phyloP scores from a whole-genome alignment of 2,888 invertebrate genomes.

The Tuberolachnus salignus region DNA sequence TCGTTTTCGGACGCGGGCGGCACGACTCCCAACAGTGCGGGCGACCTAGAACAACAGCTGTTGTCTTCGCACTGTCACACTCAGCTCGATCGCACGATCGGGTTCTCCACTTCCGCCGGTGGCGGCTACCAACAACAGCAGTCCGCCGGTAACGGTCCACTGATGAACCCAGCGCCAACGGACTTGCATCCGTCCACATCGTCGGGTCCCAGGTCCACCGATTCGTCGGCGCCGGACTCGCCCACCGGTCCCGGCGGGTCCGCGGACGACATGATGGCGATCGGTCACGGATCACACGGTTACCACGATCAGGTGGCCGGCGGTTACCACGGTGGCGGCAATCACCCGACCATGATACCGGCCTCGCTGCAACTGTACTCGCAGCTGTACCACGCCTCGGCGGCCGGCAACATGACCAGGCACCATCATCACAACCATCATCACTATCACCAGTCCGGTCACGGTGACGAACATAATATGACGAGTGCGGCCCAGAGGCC shows the following conservation, averaged over 20 bases:
- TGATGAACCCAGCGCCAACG: slow-evolving; percentile 1
- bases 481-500: slow-evolving; percentile 50
- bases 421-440: slow-evolving; percentile 48
- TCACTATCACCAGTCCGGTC: slow-evolving; percentile 35
- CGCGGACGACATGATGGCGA: slow-evolving; percentile 48
- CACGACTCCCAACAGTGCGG: slow-evolving; percentile 62
- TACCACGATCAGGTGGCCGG: slow-evolving; percentile 16
- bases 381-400: slow-evolving; percentile 66
- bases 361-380: slow-evolving; percentile 79
- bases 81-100: slow-evolving; percentile 65
- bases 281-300: slow-evolving; percentile 56
- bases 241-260: slow-evolving; percentile 58
- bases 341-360: slow-evolving; percentile 67
- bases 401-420: slow-evolving; percentile 54
- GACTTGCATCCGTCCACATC: slow-evolving; percentile 43
- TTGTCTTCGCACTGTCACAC: slow-evolving; percentile 65
- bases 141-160: slow-evolving; percentile 62
- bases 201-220: slow-evolving; percentile 75
- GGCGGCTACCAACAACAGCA: slow-evolving; percentile 60
- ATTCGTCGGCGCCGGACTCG: slow-evolving; percentile 69
- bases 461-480: slow-evolving; percentile 20
- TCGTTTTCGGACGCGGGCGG: slow-evolving; percentile 36
- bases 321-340: slow-evolving; percentile 19
- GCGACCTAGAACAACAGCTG: slow-evolving; percentile 65
- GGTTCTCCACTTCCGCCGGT: slow-evolving; percentile 58